Evolutionary conservation across 2,888 invertebrate species (phyloP).

Genomic region (Parapristionchus giblindavisi): DNA sequence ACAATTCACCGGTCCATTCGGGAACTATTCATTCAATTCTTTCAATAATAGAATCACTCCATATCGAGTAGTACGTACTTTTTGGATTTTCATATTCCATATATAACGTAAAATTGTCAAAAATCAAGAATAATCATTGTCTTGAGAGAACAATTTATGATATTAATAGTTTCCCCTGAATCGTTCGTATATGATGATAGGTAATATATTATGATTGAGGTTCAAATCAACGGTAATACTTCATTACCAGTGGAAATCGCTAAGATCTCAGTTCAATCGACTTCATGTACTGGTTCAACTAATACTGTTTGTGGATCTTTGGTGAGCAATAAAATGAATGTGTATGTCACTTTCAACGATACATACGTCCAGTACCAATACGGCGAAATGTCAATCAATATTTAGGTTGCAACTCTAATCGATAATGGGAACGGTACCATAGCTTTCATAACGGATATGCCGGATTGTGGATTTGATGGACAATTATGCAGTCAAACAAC

Average conservation of each 20-base stretch:
- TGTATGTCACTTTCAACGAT: background rate
- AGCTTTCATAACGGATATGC: background rate
- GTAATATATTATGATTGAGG: too few relatives aligned
- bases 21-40: background rate
- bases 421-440: too few relatives aligned
- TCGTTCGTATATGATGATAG: too few relatives aligned
- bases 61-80: background rate
- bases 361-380: too few relatives aligned
- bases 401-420: too few relatives aligned
- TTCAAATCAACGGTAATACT: too few relatives aligned
- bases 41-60: background rate
- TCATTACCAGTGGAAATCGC: too few relatives aligned
- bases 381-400: too few relatives aligned
- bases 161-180: too few relatives aligned
- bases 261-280: background rate
- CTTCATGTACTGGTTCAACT: background rate
- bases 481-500: background rate
- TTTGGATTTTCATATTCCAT: background rate
- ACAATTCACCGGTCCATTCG: conserved; percentile 1
- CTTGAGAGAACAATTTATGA: too few relatives aligned
- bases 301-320: background rate
- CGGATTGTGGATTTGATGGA: conserved; percentile 2
- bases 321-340: background rate
- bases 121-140: too few relatives aligned
- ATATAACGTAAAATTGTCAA: too few relatives aligned